Conservation (phyloP, 2,888 invertebrate genomes). For the Caprella mutica region DNA sequence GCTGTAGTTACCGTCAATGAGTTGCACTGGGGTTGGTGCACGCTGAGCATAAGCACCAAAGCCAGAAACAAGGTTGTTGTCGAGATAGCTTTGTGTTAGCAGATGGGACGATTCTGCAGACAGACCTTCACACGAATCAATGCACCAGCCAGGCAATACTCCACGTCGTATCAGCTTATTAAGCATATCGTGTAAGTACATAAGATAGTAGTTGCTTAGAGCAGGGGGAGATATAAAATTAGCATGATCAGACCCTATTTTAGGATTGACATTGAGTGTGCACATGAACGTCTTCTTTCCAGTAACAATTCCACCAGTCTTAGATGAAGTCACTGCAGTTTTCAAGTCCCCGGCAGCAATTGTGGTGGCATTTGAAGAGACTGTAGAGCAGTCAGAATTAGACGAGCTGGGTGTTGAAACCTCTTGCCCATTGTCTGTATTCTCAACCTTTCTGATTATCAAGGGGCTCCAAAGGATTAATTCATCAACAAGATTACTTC, state of each 20-base stretch:
- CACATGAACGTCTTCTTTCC: not conserved
- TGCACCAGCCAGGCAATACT: constrained; percentile 27
- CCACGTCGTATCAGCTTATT: no score
- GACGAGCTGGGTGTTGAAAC: no score
- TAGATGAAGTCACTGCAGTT: no score
- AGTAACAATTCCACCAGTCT: no score
- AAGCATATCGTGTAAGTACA: not conserved
- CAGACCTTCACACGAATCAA: constrained; percentile 22
- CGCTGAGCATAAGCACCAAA: constrained; percentile 20
- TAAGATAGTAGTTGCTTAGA: not conserved
- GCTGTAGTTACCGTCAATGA: constrained; percentile 26
- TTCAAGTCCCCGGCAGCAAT: not conserved
- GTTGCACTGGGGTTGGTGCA: constrained; percentile 11
- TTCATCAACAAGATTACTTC: constrained; percentile 29
- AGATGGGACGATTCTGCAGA: constrained; percentile 28
- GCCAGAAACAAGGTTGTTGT: constrained; percentile 17
- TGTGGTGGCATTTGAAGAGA: not conserved
- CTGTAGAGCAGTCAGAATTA: not conserved
- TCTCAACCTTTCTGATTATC: not conserved
- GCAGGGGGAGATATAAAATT: not conserved
- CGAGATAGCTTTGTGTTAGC: constrained; percentile 19
- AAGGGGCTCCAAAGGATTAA: constrained; percentile 27
- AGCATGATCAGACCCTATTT: not conserved
- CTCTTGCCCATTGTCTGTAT: no score
- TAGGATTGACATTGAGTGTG: not conserved